phyloP scores from a whole-genome alignment of 2,797 vertebrate genomes.

The Denticeps clupeoides region DNA sequence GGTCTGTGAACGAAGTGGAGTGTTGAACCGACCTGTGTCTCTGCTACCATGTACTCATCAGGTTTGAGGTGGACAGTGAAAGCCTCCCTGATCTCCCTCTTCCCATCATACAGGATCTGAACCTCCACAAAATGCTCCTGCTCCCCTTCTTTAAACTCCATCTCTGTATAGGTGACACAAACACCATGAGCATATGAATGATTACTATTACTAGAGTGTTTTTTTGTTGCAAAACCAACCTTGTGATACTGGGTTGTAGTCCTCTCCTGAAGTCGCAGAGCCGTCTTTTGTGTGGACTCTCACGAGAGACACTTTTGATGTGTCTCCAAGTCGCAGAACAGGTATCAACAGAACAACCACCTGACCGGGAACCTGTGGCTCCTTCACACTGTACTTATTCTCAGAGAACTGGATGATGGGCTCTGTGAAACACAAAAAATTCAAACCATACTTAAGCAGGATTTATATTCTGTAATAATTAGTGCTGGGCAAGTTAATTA shows the following conservation, averaged over 20 bases:
- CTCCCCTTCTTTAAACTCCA: slow-evolving; percentile 74
- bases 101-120: slow-evolving; percentile 69
- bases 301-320: slow-evolving; percentile 72
- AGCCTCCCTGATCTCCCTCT: slow-evolving; percentile 77
- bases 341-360: slow-evolving; percentile 62
- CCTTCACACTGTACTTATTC: slow-evolving; percentile 71
- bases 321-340: slow-evolving; percentile 63
- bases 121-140: slow-evolving; percentile 70
- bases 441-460: neutral
- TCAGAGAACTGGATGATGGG: slow-evolving; percentile 74
- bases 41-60: slow-evolving; percentile 79
- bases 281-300: slow-evolving; percentile 78
- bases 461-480: neutral
- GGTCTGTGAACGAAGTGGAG: too few relatives aligned
- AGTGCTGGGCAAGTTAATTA: too few relatives aligned
- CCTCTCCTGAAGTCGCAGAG: slow-evolving; percentile 75
- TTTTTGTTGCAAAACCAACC: slow-evolving; percentile 42
- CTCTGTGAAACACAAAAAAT: slow-evolving; percentile 41
- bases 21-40: slow-evolving; percentile 73
- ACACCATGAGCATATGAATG: neutral
- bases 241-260: slow-evolving; percentile 77
- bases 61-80: slow-evolving; percentile 77
- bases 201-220: neutral
- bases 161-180: slow-evolving; percentile 43
- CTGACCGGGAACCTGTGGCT: slow-evolving; percentile 64